These are phyloP conservation scores for Agriopis leucophaearia DNA, from an alignment of 2,888 invertebrate species.

Conservation along the genomic window DNA sequence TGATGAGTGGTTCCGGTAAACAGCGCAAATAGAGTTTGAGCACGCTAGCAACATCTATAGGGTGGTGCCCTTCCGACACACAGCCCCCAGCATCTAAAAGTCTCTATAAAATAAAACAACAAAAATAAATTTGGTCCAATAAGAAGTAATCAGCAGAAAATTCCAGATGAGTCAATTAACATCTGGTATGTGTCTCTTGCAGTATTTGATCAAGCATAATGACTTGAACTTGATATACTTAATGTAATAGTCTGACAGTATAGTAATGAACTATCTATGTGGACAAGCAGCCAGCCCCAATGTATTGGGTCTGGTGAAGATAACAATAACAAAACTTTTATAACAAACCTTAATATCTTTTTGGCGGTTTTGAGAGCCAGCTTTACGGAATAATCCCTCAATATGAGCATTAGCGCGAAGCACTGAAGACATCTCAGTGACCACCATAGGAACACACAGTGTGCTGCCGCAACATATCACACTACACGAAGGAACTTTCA, in stretches of 20 bases:
- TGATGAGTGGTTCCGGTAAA: conserved; percentile 93
- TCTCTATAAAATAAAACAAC: conserved; percentile 72
- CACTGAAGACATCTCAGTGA: conserved; percentile 90
- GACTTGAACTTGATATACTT: no score
- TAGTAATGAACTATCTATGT: neutral
- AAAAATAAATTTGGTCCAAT: neutral
- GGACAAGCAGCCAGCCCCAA: neutral
- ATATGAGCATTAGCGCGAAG: conserved; percentile 89
- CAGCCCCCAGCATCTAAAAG: conserved; percentile 90
- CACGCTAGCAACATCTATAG: conserved; percentile 94
- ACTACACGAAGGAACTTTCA: conserved; percentile 80
- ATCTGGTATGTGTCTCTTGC: no score
- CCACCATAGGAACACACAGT: conserved; percentile 90
- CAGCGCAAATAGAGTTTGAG: conserved; percentile 94
- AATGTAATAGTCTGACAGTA: no score
- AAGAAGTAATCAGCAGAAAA: neutral
- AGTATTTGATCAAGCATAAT: no score
- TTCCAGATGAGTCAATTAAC: no score
- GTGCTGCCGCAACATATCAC: conserved; percentile 89
- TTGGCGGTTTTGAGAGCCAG: conserved; percentile 93
- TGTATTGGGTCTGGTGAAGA: neutral
- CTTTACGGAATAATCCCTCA: conserved; percentile 96
- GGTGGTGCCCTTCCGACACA: conserved; percentile 90
- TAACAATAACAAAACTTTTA: neutral
- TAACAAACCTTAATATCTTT: conserved; percentile 90